Base-by-base conservation (phyloP, 2,888 invertebrate species). In the Mythimna loreyi region DNA sequence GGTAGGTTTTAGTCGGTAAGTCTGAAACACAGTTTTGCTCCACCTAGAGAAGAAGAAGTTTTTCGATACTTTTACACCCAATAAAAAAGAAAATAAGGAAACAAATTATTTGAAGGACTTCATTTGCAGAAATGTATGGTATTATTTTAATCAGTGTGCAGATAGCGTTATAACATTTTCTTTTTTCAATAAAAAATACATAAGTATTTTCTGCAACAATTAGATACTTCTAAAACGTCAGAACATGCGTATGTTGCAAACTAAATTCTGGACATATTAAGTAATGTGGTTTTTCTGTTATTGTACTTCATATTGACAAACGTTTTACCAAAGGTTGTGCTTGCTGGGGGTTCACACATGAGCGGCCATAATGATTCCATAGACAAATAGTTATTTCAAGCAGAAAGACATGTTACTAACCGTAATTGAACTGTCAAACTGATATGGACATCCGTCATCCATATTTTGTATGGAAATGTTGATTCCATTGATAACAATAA, bases 331-430 rank as follows among this genome's bases (percentile, higher is more conserved):
- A 57, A 56, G 30, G 58, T n/a, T 33, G 40, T 61, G 25, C 62
- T 52, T 57, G 28, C 55, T 58, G 43, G 49, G 57, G 57, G 43
- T 63, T 76, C 74, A 78, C 78, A 71, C 71, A 71, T 70, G 72
- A 67, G 23, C 66, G 53, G 53, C 68, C 74, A 74, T 74, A 63
- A 68, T 57, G 40, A 72, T 69, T 66, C 55, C 55, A 78, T 63
- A 78, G 67, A 72, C 65, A 77, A 63, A 77, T 52, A 57, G 56
- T 76, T 49, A 73, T 69, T 59, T 53, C 47, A 66, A 69, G 53
- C 28, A 68, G 62, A 64, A 79, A 57, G 50, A 66, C 23, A 25
- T 23, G 47, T 47, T 47, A 55, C n/a, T 40, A 16, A 75, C 60
- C 57, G 21, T 67, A 78, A 78, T 61, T 67, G 72, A 78, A 67